phyloP scores from a whole-genome alignment of 2,888 invertebrate species.

The Synergus umbraculus region DNA sequence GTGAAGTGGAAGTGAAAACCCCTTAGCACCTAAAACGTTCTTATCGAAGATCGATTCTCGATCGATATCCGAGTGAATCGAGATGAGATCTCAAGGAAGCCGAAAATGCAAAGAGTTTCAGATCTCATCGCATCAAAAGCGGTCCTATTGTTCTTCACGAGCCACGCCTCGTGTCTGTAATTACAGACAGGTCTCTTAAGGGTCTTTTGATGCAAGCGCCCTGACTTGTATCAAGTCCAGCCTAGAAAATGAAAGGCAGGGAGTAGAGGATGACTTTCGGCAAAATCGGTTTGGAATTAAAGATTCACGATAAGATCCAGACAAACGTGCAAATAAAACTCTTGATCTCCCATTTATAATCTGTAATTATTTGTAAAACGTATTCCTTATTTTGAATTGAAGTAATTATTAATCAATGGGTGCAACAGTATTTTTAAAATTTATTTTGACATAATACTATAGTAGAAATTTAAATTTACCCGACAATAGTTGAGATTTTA shows the following conservation, averaged over 20 bases:
- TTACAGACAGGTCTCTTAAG: constrained; percentile 74
- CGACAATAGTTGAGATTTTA: too few relatives aligned
- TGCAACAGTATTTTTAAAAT: background rate
- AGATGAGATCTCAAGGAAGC: constrained; percentile 71
- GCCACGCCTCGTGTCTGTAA: constrained; percentile 77
- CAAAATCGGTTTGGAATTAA: constrained; percentile 62
- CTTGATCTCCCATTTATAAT: constrained; percentile 7
- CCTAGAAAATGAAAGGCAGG: constrained; percentile 43
- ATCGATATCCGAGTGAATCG: constrained; percentile 69
- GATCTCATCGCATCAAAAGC: constrained; percentile 71
- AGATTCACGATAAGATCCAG: constrained; percentile 61
- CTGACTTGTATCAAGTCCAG: constrained; percentile 44
- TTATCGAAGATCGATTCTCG: constrained; percentile 73
- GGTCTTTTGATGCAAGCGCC: constrained; percentile 74
- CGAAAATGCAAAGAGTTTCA: constrained; percentile 68
- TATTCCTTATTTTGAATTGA: background rate
- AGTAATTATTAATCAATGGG: background rate
- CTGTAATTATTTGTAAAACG: constrained; percentile 25
- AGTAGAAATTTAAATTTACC: too few relatives aligned
- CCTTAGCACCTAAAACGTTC: constrained; percentile 73
- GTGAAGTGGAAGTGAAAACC: constrained; percentile 69
- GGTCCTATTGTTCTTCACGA: constrained; percentile 75
- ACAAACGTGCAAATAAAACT: constrained; percentile 31
- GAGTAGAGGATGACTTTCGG: constrained; percentile 39
- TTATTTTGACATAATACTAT: too few relatives aligned